Conservation (phyloP, 2,113 vertebrate genomes). For the Dendrocopos noguchii region DNA sequence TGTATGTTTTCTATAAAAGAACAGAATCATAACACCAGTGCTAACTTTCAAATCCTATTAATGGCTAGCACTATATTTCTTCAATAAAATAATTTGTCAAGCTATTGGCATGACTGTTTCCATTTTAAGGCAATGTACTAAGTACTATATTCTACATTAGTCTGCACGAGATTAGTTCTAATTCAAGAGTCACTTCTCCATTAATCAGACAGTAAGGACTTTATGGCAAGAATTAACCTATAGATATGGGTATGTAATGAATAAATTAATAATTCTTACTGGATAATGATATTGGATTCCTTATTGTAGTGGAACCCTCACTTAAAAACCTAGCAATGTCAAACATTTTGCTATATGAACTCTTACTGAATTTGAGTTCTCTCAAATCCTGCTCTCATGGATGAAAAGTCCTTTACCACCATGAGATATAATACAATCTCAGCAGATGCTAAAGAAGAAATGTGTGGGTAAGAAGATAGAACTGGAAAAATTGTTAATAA, state of each 20-base stretch:
- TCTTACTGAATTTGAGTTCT: background rate
- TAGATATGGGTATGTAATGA: background rate
- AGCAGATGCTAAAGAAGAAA: background rate
- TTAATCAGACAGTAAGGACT: background rate
- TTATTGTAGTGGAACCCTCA: background rate
- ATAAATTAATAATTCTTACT: background rate
- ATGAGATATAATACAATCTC: background rate
- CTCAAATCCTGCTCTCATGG: background rate
- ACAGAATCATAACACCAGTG: background rate
- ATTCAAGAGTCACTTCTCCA: background rate
- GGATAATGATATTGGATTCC: background rate
- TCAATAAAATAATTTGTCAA: conserved; percentile 16
- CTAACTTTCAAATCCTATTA: background rate
- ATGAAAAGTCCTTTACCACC: background rate
- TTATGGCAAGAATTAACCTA: background rate
- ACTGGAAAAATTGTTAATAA: background rate
- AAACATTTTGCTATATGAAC: background rate
- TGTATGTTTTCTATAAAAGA: background rate
- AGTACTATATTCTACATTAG: background rate
- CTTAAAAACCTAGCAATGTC: background rate
- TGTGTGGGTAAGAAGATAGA: background rate
- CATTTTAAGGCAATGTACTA: background rate
- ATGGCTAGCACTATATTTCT: background rate
- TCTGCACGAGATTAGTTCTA: background rate
- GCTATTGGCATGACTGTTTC: background rate